Evolutionary conservation across 2,888 invertebrate species (phyloP).

Genomic region (Chelonus formosanus): DNA sequence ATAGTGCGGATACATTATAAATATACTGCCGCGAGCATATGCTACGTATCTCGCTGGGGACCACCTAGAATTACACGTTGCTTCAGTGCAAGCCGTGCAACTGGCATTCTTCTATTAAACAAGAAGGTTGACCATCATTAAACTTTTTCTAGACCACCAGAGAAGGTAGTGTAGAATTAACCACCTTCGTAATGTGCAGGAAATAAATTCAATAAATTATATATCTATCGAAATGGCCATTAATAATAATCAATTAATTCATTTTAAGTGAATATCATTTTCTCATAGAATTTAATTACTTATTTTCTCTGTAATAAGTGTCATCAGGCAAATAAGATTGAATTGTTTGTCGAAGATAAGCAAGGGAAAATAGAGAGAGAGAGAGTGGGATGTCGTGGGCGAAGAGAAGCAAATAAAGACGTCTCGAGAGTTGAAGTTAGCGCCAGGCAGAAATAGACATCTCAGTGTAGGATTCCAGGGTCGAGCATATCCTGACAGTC

Average conservation of each 20-base stretch:
- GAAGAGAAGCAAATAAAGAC: slow-evolving; percentile 22
- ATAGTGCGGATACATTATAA: slow-evolving; percentile 53
- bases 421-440: slow-evolving; percentile 18
- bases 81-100: slow-evolving; percentile 30
- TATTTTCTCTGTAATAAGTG: slow-evolving; percentile 16
- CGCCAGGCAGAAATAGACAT: background rate
- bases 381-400: slow-evolving; percentile 16
- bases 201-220: slow-evolving; percentile 1
- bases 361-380: slow-evolving; percentile 4
- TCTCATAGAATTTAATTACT: slow-evolving; percentile 7
- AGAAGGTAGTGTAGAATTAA: slow-evolving; percentile 1
- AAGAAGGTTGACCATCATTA: slow-evolving; percentile 30
- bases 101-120: slow-evolving; percentile 47
- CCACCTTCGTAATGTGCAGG: background rate
- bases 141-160: slow-evolving; percentile 9
- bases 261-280: background rate
- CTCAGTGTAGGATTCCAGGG: too few relatives aligned
- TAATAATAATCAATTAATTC: too few relatives aligned
- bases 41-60: slow-evolving; percentile 46
- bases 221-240: background rate
- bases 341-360: background rate
- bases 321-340: slow-evolving; percentile 16
- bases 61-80: slow-evolving; percentile 55
- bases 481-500: slow-evolving; percentile 21
- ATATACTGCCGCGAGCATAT: slow-evolving; percentile 52